Evolutionary conservation across 2,888 invertebrate species (phyloP).

Genomic region (Megamerina dolium): DNA sequence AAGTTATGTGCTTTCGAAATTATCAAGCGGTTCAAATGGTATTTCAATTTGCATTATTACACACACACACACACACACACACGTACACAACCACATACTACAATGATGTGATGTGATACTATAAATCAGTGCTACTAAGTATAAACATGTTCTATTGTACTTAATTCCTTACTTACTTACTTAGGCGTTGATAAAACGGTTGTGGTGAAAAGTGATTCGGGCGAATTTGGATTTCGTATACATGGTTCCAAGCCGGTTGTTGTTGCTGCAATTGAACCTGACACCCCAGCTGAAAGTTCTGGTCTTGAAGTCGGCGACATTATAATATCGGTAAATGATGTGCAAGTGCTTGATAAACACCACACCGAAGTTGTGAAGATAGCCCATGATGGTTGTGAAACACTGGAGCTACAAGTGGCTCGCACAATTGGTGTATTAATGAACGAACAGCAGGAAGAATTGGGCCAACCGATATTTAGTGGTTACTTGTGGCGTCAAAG

Average conservation of each 20-base stretch:
- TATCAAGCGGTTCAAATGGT: conserved; percentile 59
- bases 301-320: conserved; percentile 93
- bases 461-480: conserved; percentile 60
- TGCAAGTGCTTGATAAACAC: conserved; percentile 84
- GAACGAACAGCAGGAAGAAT: conserved; percentile 58
- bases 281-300: conserved; percentile 87
- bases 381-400: conserved; percentile 82
- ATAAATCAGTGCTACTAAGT: too few species aligned
- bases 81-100: neutral
- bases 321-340: conserved; percentile 83
- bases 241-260: conserved; percentile 95
- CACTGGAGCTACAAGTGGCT: conserved; percentile 81
- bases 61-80: neutral
- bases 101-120: too few species aligned
- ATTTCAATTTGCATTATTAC: conserved; percentile 6
- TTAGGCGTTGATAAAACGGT: conserved; percentile 85
- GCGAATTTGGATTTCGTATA: conserved; percentile 92
- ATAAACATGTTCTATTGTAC: neutral
- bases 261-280: conserved; percentile 89
- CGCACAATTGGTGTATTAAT: conserved; percentile 77
- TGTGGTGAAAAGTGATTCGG: conserved; percentile 72
- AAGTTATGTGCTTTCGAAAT: conserved; percentile 61
- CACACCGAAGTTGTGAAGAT: conserved; percentile 91
- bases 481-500: conserved; percentile 74
- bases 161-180: neutral